Base-by-base conservation (phyloP, 2,888 invertebrate species). In the Papilio protenor region DNA sequence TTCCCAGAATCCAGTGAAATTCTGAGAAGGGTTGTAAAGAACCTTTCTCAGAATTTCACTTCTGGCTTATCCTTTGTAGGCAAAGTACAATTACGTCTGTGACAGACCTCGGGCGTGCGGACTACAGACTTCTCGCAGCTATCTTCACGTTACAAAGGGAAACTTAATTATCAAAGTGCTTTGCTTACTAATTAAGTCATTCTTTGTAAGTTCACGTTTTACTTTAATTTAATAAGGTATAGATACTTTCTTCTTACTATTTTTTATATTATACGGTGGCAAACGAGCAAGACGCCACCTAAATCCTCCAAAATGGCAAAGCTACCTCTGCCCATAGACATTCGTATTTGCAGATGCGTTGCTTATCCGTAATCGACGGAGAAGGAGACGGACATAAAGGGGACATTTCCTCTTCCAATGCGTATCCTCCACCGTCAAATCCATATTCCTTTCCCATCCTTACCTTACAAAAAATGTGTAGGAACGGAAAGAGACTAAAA, bases 91-190 rank as follows among this genome's bases (percentile, higher is more conserved):
- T 47, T 55, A 40, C 55, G 45, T 66, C 47, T 33, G 0, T 21
- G 49, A 71, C 61, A 61, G 73, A 70, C 61, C 70, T 47, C n/a
- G 21, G 40, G 77, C 47, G 40, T 52, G 6, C 47, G 40, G 27
- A 61, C 21, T 61, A 27, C 16, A 45, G 16, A 49, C 40, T 69
- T n/a, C 47, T 23, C 49, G 59, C 16, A 21, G 57, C 64, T 18
- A 27, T 52, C 64, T 75, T 66, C 64, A 23, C 21, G n/a, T 78
- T 73, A 66, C 75, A 78, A 78, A 78, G 75, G 57, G 21, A 71
- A 75, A 66, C 6, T 47, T 55, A 27, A 59, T 75, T 61, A 61
- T 73, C 45, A 33, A 47, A n/a, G 40, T 64, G 55, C 47, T 8
- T 47, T 61, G 49, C 59, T 71, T 70, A 61, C 66, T 59, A 27